These are phyloP conservation scores for Brachionus plicatilis DNA, from an alignment of 1,140 invertebrate species.

Conservation along the genomic window DNA sequence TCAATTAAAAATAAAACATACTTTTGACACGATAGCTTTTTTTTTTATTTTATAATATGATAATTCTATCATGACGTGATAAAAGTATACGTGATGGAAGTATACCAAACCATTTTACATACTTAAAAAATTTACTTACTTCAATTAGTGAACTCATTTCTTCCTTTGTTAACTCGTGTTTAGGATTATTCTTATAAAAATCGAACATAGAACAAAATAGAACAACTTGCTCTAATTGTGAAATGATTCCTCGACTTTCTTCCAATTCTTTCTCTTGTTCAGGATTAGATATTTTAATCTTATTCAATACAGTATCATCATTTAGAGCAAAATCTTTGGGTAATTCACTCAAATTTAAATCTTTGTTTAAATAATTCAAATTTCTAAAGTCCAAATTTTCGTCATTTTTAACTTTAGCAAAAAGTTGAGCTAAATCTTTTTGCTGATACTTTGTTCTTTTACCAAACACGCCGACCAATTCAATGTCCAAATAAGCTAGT, in stretches of 20 bases:
- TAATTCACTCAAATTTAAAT: background rate
- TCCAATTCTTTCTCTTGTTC: conserved; percentile 7
- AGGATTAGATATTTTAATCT: conserved; percentile 48
- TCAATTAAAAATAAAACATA: too few species aligned
- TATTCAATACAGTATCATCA: conserved; percentile 76
- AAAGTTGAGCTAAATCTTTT: conserved; percentile 71
- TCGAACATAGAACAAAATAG: conserved; percentile 31
- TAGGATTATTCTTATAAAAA: conserved; percentile 35
- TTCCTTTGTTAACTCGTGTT: conserved; percentile 16
- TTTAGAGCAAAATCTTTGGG: conserved; percentile 58
- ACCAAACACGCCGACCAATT: conserved; percentile 68
- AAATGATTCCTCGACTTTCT: background rate
- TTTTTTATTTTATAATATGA: too few species aligned
- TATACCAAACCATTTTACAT: too few species aligned
- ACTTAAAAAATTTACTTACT: background rate
- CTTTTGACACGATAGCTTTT: too few species aligned
- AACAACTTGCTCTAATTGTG: conserved; percentile 25
- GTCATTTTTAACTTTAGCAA: conserved; percentile 62
- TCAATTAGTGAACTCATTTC: conserved; percentile 35
- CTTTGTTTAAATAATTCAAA: conserved; percentile 44
- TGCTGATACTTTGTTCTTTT: conserved; percentile 82
- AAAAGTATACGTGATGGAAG: too few species aligned
- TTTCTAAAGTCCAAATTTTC: conserved; percentile 52
- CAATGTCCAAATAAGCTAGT: conserved; percentile 63
- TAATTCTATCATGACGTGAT: too few species aligned